Base-by-base conservation (phyloP, 2,113 vertebrate species). In the Silurus asotus region DNA sequence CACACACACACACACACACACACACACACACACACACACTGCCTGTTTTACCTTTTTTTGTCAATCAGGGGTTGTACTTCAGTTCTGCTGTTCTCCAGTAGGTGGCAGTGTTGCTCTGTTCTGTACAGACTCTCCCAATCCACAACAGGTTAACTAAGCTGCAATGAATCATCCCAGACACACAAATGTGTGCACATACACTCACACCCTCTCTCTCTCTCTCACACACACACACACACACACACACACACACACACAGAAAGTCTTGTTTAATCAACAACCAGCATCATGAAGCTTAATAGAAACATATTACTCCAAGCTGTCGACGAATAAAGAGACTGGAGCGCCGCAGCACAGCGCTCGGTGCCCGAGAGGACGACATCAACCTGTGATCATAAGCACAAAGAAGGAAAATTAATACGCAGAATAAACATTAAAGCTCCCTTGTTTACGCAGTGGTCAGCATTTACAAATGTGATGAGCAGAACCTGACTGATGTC, bases 31-130 rank as follows among this genome's bases (percentile, higher is more conserved):
- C 14, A 59, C 56, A 58, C 13, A 17, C 56, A 28, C 55, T 25
- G 70, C 45, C 11, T 23, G 48, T 15, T 4, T 55, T 25, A 23
- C 14, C 7, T 78, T 78, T 5, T 25, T 10, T 37, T 19, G 23
- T 23, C 51, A 78, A 37, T 37, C 25, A 15, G 0, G 55, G 17
- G 23, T 61, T 58, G 48, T 10, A 8, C 3, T 3, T 81, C 79
- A 37, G 79, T 85, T 64, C 53, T 78, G 62, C 9, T 51, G 1
- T 8, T 11, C 11, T 25, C 81, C 88, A 86, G 81, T 86, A 84
- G 88, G 88, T 89, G 88, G 84, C 84, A 89, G 86, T 87, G 49
- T 89, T 88, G 81, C n/a, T 87, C 86, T 87, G 84, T 69, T 78
- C 8, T 81, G 81, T 51, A 81, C 11, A 49, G 58, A 65, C 70